A percentile compares a stretch with the other conserved stretches of the same genome.
Conservation (phyloP, 2,888 invertebrate genomes). For the Cactoblastis cactorum region DNA sequence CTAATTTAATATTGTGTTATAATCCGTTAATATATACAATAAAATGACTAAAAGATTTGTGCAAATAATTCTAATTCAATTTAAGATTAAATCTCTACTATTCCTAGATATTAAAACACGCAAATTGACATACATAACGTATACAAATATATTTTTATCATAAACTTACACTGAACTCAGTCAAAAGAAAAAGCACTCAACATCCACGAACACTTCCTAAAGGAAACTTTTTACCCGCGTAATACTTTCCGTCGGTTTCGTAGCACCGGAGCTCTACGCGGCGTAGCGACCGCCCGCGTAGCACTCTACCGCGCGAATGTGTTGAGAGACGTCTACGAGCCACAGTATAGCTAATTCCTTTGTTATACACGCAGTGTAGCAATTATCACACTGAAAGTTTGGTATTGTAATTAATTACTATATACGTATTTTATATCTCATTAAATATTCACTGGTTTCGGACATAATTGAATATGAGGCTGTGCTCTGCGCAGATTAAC, state of each 20-base stretch:
- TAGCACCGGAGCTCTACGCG: constrained; percentile 12
- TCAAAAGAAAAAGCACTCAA: constrained; percentile 1
- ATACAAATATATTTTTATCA: not conserved
- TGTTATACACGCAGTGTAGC: not conserved
- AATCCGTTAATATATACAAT: no score
- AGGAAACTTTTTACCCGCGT: constrained; percentile 12
- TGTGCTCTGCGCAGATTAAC: constrained; percentile 44
- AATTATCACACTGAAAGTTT: not conserved
- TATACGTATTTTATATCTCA: constrained; percentile 21
- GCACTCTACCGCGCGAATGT: constrained; percentile 13
- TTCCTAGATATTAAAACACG: no score
- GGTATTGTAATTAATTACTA: constrained; percentile 14
- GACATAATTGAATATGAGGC: constrained; percentile 47
- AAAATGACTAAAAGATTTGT: no score
- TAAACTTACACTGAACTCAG: not conserved
- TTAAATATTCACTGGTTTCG: constrained; percentile 35
- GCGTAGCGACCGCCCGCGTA: constrained; percentile 24
- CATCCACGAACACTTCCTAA: constrained; percentile 13
- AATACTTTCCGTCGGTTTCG: constrained; percentile 13
- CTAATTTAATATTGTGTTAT: no score
- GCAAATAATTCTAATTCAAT: no score
- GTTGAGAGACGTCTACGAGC: not conserved
- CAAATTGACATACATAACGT: not conserved
- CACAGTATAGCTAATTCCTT: constrained; percentile 15
- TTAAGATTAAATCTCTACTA: no score